Evolutionary conservation across 1,140 invertebrate species (phyloP), one percentile per base, ranked within the genome.

Genomic region (Drosophila lowei): DNA sequence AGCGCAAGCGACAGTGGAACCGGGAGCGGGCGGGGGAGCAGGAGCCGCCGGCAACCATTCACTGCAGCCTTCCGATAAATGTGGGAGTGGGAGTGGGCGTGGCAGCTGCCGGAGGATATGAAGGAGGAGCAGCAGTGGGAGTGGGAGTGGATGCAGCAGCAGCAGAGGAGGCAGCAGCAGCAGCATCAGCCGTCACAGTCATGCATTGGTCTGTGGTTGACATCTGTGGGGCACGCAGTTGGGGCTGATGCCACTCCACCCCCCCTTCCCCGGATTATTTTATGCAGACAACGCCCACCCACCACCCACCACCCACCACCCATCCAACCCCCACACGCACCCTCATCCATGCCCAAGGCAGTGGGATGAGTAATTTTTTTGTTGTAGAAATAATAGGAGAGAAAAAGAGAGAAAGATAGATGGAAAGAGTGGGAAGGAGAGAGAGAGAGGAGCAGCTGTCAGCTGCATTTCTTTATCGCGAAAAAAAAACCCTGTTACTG

Each of bases 141-240:
- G 42, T 1, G 11, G 15, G 6, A 44, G 4, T 6, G 23, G 23
- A 11, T 6, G 46, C 18, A 28, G 65, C 11, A 11, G 42, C 4
- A 15, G 54, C 30, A 28, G 11, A 48, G 7, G 23, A 25, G 23
- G 23, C 5, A 4, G n/a, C 53, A 41, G 43, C 30, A 57, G 7
- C 53, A 34, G 38, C 48, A 28, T 50, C 65, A 41, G 64, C 44
- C 5, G 77, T 72, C 25, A 86, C 81, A 50, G 53, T 86, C 44
- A 77, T 73, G 63, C 68, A 72, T 57, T 85, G 81, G 80, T 50
- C 77, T 73, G 67, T 53, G 63, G 67, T 85, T 46, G 80, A 84
- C 72, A 77, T 86, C 58, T 77, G 72, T 16, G 80, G 76, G 7
- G 60, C 76, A 23, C 79, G 80, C 52, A 84, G 80, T 47, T 84